phyloP scores from a whole-genome alignment of 2,113 vertebrate genomes.

The Charadrius vociferus region DNA sequence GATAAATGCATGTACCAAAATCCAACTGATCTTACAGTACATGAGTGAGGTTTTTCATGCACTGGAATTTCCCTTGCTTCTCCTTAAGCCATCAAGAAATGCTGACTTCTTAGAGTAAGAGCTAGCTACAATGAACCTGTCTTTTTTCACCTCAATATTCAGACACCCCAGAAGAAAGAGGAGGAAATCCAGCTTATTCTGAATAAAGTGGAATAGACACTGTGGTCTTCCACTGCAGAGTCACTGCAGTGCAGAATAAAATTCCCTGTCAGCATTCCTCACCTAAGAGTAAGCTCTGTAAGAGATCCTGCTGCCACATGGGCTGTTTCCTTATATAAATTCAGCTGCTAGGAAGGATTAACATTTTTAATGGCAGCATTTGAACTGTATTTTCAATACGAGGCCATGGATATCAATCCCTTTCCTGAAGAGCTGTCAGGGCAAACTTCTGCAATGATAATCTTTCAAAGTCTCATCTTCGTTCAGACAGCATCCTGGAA shows the following conservation, averaged over 20 bases:
- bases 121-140: background rate
- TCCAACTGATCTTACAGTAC: background rate
- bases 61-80: background rate
- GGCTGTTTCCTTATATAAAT: constrained; percentile 45
- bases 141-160: background rate
- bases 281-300: background rate
- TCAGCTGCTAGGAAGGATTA: constrained; percentile 52
- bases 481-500: background rate
- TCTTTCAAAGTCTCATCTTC: background rate
- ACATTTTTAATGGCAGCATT: constrained; percentile 8
- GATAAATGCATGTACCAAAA: background rate
- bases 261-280: constrained; percentile 4
- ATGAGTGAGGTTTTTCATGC: background rate
- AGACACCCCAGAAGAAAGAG: background rate
- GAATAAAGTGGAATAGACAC: background rate
- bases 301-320: background rate
- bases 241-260: background rate
- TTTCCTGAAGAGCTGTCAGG: background rate
- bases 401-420: background rate
- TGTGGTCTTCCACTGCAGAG: background rate
- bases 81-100: background rate
- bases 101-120: background rate
- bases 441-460: background rate
- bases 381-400: background rate
- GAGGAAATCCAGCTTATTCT: background rate